Evolutionary conservation across 2,113 vertebrate species (phyloP), one percentile per base, ranked within the genome.

Genomic region (Nothoprocta pentlandii): DNA sequence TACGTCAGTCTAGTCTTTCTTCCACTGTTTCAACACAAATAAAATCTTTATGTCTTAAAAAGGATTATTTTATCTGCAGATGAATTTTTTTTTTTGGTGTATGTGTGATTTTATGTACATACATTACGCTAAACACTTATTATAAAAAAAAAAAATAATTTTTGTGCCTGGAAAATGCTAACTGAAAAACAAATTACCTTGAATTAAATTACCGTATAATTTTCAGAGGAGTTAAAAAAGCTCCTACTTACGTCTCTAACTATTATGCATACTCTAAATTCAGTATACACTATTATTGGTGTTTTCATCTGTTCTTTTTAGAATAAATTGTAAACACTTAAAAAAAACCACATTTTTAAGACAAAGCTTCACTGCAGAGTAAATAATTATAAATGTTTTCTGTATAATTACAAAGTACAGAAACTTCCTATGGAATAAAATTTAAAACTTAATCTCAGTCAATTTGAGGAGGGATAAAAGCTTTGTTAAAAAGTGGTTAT

Each of bases 131-230:
- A 77, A 94, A 84, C 4, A 76, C 36, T 79, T 96, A 42, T 59
- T 95, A 79, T 39, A 90, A 93, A 80, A 39, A 39, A 39, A 39
- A 39, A 39, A 39, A 93, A 36, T 44, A 94, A 41, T 86, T 78
- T 83, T 32, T 44, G 2, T 47, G 34, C 58, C 80, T 95, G 17
- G 36, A 83, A 94, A 42, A 87, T 84, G 23, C 6, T 91, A 92
- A 91, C 41, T 73, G 36, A 89, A 94, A 97, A 94, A 56, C 32
- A 90, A 92, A 83, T 80, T 93, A 89, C 44, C 54, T n/a, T 80
- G 80, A 95, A 85, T 85, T 68, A 92, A 95, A 93, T 93, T 90
- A 62, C 10, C 12, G 54, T 70, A n/a, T 56, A 90, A 71, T 89
- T 92, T 87, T 87, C 66, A 79, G 36, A 84, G 63, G n/a, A 79